Conservation (phyloP, 1,140 invertebrate genomes). For the Elymnias hypermnestra region DNA sequence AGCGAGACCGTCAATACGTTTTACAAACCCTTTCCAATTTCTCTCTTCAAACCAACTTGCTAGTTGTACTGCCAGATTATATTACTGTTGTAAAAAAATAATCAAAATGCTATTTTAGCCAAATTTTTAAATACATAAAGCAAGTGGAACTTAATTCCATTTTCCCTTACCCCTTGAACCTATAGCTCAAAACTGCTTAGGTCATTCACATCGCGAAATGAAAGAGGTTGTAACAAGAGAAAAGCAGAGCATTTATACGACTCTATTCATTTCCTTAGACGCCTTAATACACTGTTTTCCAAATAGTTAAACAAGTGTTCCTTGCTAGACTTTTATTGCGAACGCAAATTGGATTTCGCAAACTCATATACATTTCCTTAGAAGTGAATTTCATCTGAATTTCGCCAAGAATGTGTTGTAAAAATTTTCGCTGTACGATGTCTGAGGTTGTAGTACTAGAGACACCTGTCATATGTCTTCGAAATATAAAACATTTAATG, state of each 20-base stretch:
- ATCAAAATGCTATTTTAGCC: too few relatives aligned
- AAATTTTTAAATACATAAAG: too few relatives aligned
- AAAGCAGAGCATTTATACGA: conserved; percentile 7
- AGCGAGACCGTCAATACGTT: too few relatives aligned
- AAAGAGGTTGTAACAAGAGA: background rate
- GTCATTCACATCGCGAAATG: background rate
- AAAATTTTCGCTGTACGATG: conserved; percentile 14
- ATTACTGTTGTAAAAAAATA: too few relatives aligned
- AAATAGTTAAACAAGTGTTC: conserved; percentile 20
- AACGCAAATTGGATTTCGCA: conserved; percentile 41
- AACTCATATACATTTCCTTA: conserved; percentile 27
- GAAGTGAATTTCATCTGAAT: conserved; percentile 34
- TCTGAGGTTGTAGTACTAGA: background rate
- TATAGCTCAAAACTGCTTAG: too few relatives aligned
- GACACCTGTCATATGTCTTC: too few relatives aligned
- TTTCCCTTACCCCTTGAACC: too few relatives aligned
- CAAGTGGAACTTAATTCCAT: too few relatives aligned
- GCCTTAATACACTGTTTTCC: conserved; percentile 15
- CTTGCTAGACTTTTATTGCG: conserved; percentile 40
- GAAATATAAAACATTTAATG: too few relatives aligned
- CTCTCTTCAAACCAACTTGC: too few relatives aligned
- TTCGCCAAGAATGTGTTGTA: conserved; percentile 22
- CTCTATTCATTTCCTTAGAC: conserved; percentile 8
- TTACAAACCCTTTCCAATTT: too few relatives aligned
- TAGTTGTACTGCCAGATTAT: too few relatives aligned